phyloP scores from a whole-genome alignment of 2,797 vertebrate genomes.

The Fistularia commersonii region DNA sequence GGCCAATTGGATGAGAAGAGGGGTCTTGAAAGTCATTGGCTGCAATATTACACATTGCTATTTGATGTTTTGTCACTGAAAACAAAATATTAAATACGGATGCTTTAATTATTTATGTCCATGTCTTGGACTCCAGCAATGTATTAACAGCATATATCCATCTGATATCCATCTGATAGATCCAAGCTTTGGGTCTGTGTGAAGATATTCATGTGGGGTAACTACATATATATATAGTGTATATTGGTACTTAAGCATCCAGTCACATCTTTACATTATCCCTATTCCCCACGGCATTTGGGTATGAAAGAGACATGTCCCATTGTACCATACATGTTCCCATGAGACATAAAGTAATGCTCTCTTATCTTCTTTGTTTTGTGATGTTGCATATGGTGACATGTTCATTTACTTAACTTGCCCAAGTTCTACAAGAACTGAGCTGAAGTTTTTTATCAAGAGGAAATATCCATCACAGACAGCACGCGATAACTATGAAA shows the following conservation, averaged over 20 bases:
- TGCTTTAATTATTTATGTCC: too few species aligned
- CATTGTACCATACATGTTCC: constrained; percentile 24
- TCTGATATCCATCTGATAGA: too few species aligned
- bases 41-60: too few species aligned
- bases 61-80: too few species aligned
- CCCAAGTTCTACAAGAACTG: constrained; percentile 13
- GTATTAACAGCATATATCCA: too few species aligned
- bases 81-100: too few species aligned
- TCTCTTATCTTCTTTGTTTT: constrained; percentile 40
- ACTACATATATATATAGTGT: not conserved
- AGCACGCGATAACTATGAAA: constrained; percentile 22
- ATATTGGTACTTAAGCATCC: not conserved
- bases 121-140: too few species aligned
- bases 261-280: too few species aligned
- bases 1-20: too few species aligned
- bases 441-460: constrained; percentile 25
- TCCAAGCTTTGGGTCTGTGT: too few species aligned
- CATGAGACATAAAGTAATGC: constrained; percentile 27
- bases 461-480: constrained; percentile 23
- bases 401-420: constrained; percentile 44
- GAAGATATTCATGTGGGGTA: constrained; percentile 1
- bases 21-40: too few species aligned
- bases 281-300: not conserved
- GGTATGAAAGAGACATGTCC: constrained; percentile 3
- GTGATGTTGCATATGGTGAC: constrained; percentile 24